These are phyloP conservation scores for Sialis lutaria DNA, from an alignment of 2,888 invertebrate genomes.

Conservation along the genomic window DNA sequence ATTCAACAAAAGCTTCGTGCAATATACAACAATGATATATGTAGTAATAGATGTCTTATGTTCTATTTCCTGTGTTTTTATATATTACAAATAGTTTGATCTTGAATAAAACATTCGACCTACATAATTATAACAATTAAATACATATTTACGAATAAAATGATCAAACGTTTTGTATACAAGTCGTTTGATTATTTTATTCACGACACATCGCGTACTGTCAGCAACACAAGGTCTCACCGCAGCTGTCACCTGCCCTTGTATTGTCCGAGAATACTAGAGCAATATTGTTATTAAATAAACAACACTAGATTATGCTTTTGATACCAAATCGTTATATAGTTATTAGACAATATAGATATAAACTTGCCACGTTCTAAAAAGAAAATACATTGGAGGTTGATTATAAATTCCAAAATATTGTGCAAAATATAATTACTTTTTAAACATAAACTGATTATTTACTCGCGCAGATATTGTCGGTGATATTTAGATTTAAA, in stretches of 20 bases:
- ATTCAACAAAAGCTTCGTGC: too few relatives aligned
- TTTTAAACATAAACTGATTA: neutral
- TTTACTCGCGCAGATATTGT: neutral
- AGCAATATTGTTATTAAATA: conserved; percentile 6
- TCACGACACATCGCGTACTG: conserved; percentile 4
- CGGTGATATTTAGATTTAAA: neutral
- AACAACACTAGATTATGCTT: conserved; percentile 5
- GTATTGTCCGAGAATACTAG: conserved; percentile 3
- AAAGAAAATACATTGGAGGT: too few relatives aligned
- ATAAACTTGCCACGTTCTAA: neutral
- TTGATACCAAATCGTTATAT: neutral
- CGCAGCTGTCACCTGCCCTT: conserved; percentile 7
- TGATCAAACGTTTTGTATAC: too few relatives aligned
- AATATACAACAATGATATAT: too few relatives aligned
- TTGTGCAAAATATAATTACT: neutral
- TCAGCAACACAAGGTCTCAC: conserved; percentile 6
- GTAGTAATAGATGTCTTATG: too few relatives aligned
- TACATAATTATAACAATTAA: too few relatives aligned
- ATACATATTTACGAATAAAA: too few relatives aligned
- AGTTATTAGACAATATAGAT: neutral
- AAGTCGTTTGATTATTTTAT: too few relatives aligned
- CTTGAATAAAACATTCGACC: too few relatives aligned
- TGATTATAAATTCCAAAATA: neutral
- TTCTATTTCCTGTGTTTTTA: too few relatives aligned
- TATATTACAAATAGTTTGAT: too few relatives aligned